Evolutionary conservation across 2,888 invertebrate species (phyloP), one percentile per base, ranked within the genome.

Genomic region (Allophyes oxyacanthae): DNA sequence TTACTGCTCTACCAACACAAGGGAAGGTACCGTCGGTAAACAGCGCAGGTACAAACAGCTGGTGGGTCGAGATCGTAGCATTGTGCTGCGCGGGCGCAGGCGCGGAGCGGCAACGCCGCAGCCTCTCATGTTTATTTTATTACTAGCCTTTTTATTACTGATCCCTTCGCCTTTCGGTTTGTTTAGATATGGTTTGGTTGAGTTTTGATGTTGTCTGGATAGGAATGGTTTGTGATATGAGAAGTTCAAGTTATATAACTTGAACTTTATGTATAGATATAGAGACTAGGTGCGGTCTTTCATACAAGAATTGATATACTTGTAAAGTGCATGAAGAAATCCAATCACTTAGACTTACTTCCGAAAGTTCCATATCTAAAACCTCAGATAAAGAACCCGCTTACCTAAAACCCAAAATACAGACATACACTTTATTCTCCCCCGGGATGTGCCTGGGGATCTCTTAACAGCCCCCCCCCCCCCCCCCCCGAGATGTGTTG

Each of bases 31-130:
- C 52, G 75, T 77, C 78, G 78, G 82, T 78, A 88, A 89, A 88
- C 85, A 87, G 36, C 63, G 77, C 89, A 89, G 91, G 89, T 90
- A 88, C 85, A 82, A 86, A 85, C 90, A 90, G 89, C 87, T 89
- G 90, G 84, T 77, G 79, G 78, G 65, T 72, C 74, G 69, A 65
- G 60, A 64, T 59, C 51, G 54, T 54, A 53, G 78, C 68, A 83
- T 85, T 87, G 86, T 85, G 85, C 84, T 54, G 66, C 66, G 83
- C 83, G 72, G 71, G 85, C 85, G 83, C 78, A 48, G 28, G 28
- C 45, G 60, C 84, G 80, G 87, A 87, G 81, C 87, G 90, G 88
- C 90, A 91, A 90, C 89, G 83, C 82, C 86, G 89, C 56, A 55
- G 54, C 54, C 56, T 44, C 72, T 68, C 65, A 65, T 73, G 73